Conservation (phyloP, 1,140 invertebrate species). For the Cyclina sinensis region DNA sequence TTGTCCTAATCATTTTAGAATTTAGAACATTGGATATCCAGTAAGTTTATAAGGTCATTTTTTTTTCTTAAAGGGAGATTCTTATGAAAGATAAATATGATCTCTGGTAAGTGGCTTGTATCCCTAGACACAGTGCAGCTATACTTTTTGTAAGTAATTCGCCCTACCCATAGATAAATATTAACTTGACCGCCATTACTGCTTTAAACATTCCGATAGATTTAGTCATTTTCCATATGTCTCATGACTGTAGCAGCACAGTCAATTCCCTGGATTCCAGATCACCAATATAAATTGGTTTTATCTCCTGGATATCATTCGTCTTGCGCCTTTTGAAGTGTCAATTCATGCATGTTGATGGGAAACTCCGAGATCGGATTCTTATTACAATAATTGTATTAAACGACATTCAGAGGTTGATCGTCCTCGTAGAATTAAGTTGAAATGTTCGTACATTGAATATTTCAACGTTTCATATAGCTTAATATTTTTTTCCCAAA, state of each 20-base stretch:
- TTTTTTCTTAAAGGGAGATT: too few species aligned
- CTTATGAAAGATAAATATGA: too few species aligned
- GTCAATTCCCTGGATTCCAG: background rate
- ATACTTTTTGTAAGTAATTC: too few species aligned
- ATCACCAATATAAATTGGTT: constrained; percentile 4
- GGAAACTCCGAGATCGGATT: background rate
- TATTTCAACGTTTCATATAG: too few species aligned
- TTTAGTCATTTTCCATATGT: constrained; percentile 25
- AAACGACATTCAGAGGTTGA: background rate
- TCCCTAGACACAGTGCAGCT: too few species aligned
- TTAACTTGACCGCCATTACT: too few species aligned
- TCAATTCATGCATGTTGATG: background rate
- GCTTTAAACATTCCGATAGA: background rate
- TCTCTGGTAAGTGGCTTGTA: too few species aligned
- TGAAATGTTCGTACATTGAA: background rate
- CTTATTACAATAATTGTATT: constrained; percentile 9
- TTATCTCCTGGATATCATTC: background rate
- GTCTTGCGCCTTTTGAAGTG: background rate
- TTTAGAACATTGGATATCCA: too few species aligned
- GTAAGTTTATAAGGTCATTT: too few species aligned
- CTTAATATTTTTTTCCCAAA: too few species aligned
- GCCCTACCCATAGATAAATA: too few species aligned
- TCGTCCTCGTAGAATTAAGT: background rate
- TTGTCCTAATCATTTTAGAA: too few species aligned
- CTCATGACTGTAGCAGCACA: background rate